Evolutionary conservation across 1,140 invertebrate genomes (phyloP), one percentile per base, ranked within the genome.

Genomic region (Drosophila arawakana): DNA sequence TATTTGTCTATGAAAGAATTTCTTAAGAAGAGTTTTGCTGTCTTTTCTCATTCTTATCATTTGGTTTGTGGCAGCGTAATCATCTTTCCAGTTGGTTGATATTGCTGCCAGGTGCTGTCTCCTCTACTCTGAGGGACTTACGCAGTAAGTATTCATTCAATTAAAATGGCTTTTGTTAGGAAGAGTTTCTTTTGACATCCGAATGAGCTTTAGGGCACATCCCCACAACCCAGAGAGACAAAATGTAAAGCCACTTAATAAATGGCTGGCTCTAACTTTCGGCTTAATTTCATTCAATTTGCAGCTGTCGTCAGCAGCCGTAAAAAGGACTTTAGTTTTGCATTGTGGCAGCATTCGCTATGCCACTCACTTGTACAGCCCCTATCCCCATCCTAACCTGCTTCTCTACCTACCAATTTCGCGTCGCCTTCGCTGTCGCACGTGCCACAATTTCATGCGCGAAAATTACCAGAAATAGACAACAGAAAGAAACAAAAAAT

Each of bases 281-380:
- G 78, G 66, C 70, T 80, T 83, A 83, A 88, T 78, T 88, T 80
- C 72, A 88, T 88, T 88, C 86, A 83, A 88, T 88, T 88, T 88
- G 73, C 83, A 78, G 83, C 83, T 88, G 76, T 88, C 83, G 83
- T 80, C 83, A 83, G 84, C 83, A 88, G 83, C 84, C 80, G 77
- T 88, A 88, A 88, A 88, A 83, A 72, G 76, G 84, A 61, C 69
- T 88, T 88, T 88, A 88, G 76, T 88, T 86, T 88, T 72, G 83
- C 84, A 80, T 86, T 76, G 50, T 68, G 78, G 75, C 75, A 55
- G 63, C 11, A 67, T 47, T 81, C 75, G 58, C 62, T 50, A 8
- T 21, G 50, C 57, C 43, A 34, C 30, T 46, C 49, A 49, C 37
- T 25, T 11, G 7, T 30, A 30, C 25, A 30, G 25, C 1, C 25